Conservation (phyloP, 2,888 invertebrate species). For the Pachliopta kotzebuea region DNA sequence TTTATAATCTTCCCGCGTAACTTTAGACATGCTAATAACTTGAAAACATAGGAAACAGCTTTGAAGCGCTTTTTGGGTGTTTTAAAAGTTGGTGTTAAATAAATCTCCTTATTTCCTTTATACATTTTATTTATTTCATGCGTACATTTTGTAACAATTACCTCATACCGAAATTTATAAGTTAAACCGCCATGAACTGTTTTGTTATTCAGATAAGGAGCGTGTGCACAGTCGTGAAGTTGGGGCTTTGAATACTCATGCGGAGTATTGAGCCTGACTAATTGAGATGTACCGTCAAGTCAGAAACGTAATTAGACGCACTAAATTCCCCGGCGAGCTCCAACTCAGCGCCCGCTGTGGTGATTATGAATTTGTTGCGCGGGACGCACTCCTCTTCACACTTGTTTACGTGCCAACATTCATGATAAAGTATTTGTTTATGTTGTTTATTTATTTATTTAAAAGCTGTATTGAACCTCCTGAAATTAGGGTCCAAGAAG, state of each 20-base stretch:
- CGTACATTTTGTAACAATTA: background rate
- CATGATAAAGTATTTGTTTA: constrained; percentile 33
- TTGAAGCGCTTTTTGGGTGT: constrained; percentile 1
- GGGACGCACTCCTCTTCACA: constrained; percentile 45
- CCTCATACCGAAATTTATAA: background rate
- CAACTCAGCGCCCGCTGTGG: constrained; percentile 32
- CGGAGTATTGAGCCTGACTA: constrained; percentile 42
- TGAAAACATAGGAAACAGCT: constrained; percentile 16
- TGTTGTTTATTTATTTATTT: background rate
- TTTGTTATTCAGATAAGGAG: constrained; percentile 34
- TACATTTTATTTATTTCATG: background rate
- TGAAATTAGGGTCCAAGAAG: no score
- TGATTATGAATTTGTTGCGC: constrained; percentile 52
- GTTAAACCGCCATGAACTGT: constrained; percentile 15
- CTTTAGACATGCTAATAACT: constrained; percentile 29
- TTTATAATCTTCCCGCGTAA: constrained; percentile 41
- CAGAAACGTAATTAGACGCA: constrained; percentile 45
- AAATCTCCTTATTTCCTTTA: background rate
- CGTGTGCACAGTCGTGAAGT: constrained; percentile 47
- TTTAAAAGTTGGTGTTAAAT: background rate
- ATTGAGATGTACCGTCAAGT: constrained; percentile 52
- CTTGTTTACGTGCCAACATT: constrained; percentile 37
- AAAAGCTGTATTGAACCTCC: no score
- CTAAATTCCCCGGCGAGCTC: constrained; percentile 47
- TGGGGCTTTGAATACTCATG: constrained; percentile 44